Evolutionary conservation across 2,888 invertebrate species (phyloP).

Genomic region (Drosophila mimica): DNA sequence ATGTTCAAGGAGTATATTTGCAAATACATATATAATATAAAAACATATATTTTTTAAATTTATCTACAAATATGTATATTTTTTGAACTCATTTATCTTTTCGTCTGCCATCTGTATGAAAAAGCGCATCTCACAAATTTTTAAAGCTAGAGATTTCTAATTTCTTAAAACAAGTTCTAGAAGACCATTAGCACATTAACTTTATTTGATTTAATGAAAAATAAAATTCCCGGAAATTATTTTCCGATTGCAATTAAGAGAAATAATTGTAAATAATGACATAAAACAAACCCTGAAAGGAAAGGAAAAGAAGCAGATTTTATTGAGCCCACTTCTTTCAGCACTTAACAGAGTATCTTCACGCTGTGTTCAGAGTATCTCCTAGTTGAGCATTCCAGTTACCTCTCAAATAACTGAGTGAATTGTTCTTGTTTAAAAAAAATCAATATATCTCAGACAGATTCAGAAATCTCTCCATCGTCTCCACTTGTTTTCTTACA

Average conservation of each 20-base stretch:
- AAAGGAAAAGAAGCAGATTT: neutral
- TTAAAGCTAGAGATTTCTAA: neutral
- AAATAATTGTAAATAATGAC: neutral
- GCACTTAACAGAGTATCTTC: neutral
- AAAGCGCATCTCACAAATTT: neutral
- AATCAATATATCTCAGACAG: neutral
- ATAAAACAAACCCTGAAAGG: neutral
- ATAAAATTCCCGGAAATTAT: neutral
- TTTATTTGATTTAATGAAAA: neutral
- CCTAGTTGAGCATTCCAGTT: neutral
- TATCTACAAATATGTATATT: neutral
- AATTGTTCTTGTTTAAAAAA: neutral
- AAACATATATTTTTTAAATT: neutral
- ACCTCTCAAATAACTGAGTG: neutral
- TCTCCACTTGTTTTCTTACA: neutral
- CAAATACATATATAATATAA: too few species aligned
- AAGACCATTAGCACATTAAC: neutral
- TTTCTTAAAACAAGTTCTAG: neutral
- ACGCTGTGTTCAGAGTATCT: neutral
- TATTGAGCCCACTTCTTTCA: neutral
- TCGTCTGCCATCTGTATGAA: neutral
- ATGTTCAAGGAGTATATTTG: neutral
- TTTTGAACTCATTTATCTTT: neutral
- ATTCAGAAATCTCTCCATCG: neutral
- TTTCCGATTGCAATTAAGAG: neutral